Evolutionary conservation across 2,797 vertebrate genomes (phyloP).

Genomic region (Novumbra hubbsi): DNA sequence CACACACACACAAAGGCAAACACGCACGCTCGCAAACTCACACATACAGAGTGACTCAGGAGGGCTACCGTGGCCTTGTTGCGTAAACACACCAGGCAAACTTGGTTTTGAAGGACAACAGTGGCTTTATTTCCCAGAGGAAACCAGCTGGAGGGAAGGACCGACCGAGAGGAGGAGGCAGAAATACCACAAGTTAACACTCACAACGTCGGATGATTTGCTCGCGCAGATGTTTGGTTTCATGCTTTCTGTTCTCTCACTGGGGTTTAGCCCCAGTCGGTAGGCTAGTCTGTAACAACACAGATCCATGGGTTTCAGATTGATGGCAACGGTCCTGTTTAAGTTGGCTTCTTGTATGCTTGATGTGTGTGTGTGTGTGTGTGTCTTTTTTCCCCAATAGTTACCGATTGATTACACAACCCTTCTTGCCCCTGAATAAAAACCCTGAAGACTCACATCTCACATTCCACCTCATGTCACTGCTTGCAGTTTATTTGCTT

Average conservation of each 20-base stretch:
- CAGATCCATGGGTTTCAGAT: not conserved
- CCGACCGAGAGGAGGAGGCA: slow-evolving; percentile 1
- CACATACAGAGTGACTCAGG: not conserved
- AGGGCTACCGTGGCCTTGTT: slow-evolving; percentile 14
- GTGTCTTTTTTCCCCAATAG: not conserved
- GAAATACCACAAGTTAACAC: slow-evolving; percentile 5
- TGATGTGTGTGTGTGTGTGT: not conserved
- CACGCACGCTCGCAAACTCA: not conserved
- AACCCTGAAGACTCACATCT: not conserved
- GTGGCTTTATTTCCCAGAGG: slow-evolving; percentile 8
- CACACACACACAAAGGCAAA: not conserved
- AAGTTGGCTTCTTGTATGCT: not conserved
- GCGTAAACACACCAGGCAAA: slow-evolving; percentile 35
- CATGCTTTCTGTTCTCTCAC: not conserved
- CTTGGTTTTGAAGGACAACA: slow-evolving; percentile 19
- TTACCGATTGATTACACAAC: slow-evolving; percentile 13
- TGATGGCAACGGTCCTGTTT: not conserved
- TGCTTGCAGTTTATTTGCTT: not conserved
- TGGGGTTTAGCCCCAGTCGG: not conserved
- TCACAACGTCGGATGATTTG: not conserved
- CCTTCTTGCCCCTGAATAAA: not conserved
- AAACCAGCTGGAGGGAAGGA: slow-evolving; percentile 23
- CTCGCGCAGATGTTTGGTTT: not conserved
- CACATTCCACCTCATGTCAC: not conserved
- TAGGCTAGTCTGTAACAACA: not conserved